Base-by-base conservation (phyloP, 2,888 invertebrate genomes). In the Sesamia inferens region DNA sequence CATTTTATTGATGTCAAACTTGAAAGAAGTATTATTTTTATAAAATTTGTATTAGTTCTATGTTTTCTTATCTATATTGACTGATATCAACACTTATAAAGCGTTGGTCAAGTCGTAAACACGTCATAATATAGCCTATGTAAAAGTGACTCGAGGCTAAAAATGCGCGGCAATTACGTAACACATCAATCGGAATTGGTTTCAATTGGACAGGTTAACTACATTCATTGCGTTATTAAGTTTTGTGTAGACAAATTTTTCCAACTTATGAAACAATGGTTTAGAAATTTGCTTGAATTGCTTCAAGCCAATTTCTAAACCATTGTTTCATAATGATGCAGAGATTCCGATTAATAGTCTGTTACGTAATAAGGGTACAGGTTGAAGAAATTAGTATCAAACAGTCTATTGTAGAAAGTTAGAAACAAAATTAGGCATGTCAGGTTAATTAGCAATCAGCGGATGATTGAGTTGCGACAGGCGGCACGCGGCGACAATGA, bases 391-490 rank as follows among this genome's bases (percentile, higher is more conserved):
- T 47, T 59, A 59, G 69, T 78, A 72, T 82, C 63, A 73, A 73
- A 58, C 59, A 68, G 65, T 54, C 14, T 69, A 61, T 55, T 58
- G 39, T 79, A 76, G 77, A 66, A 66, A 68, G 64, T 81, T 81
- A 81, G 73, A 64, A 71, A 76, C 63, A 57, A 74, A 70, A 55
- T 71, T 57, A 22, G 44, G 24, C n/a, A n/a, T 62, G 48, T 55
- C 68, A 42, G 69, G 65, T 76, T 85, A 84, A 84, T 85, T 82
- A 85, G 79, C 77, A 85, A 77, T 57, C 86, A 77, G 71, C 63
- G 31, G 74, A 81, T 83, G 78, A 75, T 76, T 73, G 69, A 61
- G 70, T 74, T 85, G 70, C 78, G 69, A 74, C 75, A 84, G 67
- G 57, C 68, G 66, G 24, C 62, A 62, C 59, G 66, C 44, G 61